Base-by-base conservation (phyloP, 2,797 vertebrate genomes). In the Sebastiscus albofasciatus region DNA sequence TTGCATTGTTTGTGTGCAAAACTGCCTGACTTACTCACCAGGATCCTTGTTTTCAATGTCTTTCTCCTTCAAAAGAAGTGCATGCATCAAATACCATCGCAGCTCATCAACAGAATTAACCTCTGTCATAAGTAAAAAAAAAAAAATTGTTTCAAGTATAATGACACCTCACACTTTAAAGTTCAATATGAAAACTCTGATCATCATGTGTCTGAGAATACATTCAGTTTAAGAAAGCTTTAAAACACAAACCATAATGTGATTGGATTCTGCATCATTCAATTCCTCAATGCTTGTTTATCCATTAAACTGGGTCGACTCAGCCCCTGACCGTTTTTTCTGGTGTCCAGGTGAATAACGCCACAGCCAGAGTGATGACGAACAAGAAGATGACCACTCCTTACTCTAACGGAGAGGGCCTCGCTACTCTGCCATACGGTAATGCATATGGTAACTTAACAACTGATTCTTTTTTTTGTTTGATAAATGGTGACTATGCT, bases 351-450 rank as follows among this genome's bases (percentile, higher is more conserved):
- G 99, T 99, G 78, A 99, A 99, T 95, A 99, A 99, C 29, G 99
- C 99, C 67, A 99, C 99, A 67, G 99, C 99, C 0, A 96, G 99
- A 90, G 99, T 99, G 93, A 99, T 99, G 99, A 99, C 99, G 86
- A 99, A 99, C 95, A 99, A 99, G 96, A 99, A 99, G 96, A 97
- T 98, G 96, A 97, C 97, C 89, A 98, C 97, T 54, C 97, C 98
- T 4, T 99, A 99, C 76, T 96, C 98, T 90, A 99, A 99, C 60
- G 99, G 98, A 95, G 97, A 99, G 93, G 95, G 92, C 72, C 95
- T 96, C 0, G 94, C 94, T 3, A 87, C 96, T 2, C 90, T 96
- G 42, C 96, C 96, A 79, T 96, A 96, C 49, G 96, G 96, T 95
- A 96, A 91, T 31, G 13, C 22, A 18, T 34, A 7, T 1, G 13